Conservation (phyloP, 2,888 invertebrate species). For the Trissoscelio sp. region DNA sequence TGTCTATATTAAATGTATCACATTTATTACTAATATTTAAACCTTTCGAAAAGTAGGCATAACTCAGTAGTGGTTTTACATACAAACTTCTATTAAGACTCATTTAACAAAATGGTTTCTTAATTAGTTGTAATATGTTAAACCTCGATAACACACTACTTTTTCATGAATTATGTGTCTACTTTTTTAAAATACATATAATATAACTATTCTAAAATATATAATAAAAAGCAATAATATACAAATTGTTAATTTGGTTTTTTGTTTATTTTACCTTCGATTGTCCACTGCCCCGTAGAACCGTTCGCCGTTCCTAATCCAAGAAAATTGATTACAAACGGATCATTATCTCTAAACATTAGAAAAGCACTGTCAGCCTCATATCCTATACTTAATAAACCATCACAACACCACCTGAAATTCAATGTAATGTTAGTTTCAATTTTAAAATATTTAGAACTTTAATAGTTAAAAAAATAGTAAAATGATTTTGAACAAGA, state of each 20-base stretch:
- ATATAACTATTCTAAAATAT: no score
- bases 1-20: no score
- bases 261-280: conserved; percentile 71
- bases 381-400: conserved; percentile 71
- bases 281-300: conserved; percentile 75
- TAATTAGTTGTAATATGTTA: conserved; percentile 48
- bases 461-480: no score
- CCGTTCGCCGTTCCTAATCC: conserved; percentile 76
- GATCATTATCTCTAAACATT: conserved; percentile 73
- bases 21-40: background rate
- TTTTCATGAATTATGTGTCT: conserved; percentile 15
- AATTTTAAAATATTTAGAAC: no score
- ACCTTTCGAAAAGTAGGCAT: background rate
- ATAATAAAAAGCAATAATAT: no score
- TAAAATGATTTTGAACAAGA: no score
- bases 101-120: conserved; percentile 24
- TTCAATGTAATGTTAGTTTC: no score
- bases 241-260: no score
- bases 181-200: no score
- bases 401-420: conserved; percentile 75
- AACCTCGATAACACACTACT: conserved; percentile 45
- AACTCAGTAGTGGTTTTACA: conserved; percentile 18
- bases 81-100: conserved; percentile 20
- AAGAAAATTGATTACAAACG: conserved; percentile 76
- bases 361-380: conserved; percentile 70